Percentiles rank a stretch among this genome's conserved stretches.
These are phyloP conservation scores for Pharmacophagus antenor DNA, from an alignment of 2,888 invertebrate species.

Conservation along the genomic window DNA sequence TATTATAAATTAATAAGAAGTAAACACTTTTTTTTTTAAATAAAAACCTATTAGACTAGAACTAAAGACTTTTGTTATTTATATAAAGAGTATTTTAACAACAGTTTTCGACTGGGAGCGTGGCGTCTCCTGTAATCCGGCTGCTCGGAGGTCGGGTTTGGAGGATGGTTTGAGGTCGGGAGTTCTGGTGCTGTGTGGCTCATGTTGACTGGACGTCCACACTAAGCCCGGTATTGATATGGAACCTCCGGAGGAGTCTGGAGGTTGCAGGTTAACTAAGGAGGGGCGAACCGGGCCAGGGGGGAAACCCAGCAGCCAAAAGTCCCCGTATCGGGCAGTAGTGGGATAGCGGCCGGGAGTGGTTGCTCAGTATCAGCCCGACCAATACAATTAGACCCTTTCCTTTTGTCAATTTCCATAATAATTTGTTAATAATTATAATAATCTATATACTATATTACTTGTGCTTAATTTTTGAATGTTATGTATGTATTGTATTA, in stretches of 20 bases:
- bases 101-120: slow-evolving; percentile 88
- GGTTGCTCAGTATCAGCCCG: slow-evolving; percentile 92
- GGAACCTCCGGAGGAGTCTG: slow-evolving; percentile 92
- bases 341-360: slow-evolving; percentile 99
- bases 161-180: slow-evolving; percentile 97
- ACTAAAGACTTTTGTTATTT: not conserved
- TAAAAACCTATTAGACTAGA: not conserved
- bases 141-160: slow-evolving; percentile 95
- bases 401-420: slow-evolving; percentile 49
- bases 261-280: slow-evolving; percentile 90
- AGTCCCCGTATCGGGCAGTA: slow-evolving; percentile 99
- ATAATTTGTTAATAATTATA: not conserved
- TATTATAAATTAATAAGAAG: not conserved
- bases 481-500: too few relatives aligned
- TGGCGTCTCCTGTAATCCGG: slow-evolving; percentile 99
- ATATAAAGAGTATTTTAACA: not conserved
- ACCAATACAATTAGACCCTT: slow-evolving; percentile 73
- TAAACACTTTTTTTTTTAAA: not conserved
- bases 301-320: slow-evolving; percentile 99
- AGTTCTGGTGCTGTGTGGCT: slow-evolving; percentile 63
- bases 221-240: slow-evolving; percentile 99
- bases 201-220: slow-evolving; percentile 93
- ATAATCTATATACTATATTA: too few relatives aligned
- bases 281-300: slow-evolving; percentile 99
- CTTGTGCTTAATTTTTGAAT: too few relatives aligned